Evolutionary conservation across 2,113 vertebrate species (phyloP).

Genomic region (Heliornis fulica): DNA sequence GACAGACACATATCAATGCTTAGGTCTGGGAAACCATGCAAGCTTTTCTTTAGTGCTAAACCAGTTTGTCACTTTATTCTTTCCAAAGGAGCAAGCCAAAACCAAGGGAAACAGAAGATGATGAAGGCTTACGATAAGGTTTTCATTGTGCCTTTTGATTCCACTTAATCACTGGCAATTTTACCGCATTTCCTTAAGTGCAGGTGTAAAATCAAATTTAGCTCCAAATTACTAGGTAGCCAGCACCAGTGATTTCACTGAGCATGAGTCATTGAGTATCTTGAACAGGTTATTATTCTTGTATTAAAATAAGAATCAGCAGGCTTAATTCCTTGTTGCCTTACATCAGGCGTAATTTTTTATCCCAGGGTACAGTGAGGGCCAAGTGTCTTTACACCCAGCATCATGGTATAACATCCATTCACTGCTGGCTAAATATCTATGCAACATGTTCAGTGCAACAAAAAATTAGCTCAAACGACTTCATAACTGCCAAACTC

Average conservation of each 20-base stretch:
- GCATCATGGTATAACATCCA: not conserved
- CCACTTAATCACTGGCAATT: not conserved
- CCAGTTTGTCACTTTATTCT: not conserved
- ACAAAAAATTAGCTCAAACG: not conserved
- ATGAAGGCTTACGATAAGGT: not conserved
- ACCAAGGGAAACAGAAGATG: not conserved
- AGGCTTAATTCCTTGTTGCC: not conserved
- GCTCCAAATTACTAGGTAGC: not conserved
- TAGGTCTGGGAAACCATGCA: not conserved
- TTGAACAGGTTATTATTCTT: not conserved
- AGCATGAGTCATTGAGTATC: not conserved
- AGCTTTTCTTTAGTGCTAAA: not conserved
- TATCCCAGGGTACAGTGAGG: not conserved
- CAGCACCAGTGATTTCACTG: not conserved
- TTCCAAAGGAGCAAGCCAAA: not conserved
- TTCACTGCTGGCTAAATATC: not conserved
- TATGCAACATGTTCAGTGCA: not conserved
- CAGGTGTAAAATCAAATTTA: constrained; percentile 41
- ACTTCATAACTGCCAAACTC: not conserved
- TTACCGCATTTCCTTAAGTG: constrained; percentile 11
- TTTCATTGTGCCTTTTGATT: constrained; percentile 12
- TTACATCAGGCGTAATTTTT: not conserved
- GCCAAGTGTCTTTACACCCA: not conserved
- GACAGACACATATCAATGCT: not conserved
- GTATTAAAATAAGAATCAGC: not conserved